Conservation (phyloP, 2,888 invertebrate species). For the Mylabris sibirica region DNA sequence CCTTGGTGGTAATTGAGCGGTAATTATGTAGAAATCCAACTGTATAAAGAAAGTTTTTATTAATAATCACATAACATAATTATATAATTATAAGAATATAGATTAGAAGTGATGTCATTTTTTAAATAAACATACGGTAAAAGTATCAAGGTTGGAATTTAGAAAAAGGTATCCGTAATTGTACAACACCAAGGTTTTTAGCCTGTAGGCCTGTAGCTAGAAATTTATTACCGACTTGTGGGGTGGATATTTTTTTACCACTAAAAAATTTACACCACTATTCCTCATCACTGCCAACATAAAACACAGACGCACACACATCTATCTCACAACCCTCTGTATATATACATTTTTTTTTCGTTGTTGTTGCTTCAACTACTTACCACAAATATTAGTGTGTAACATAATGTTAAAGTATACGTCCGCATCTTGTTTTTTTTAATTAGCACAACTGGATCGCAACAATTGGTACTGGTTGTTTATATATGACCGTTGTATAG, state of each 20-base stretch:
- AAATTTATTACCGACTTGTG: not conserved
- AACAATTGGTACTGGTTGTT: conserved; percentile 20
- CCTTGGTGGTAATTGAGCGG: conserved; percentile 69
- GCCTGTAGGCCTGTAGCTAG: conserved; percentile 19
- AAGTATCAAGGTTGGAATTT: conserved; percentile 28
- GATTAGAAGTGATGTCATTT: too few species aligned
- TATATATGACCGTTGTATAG: conserved; percentile 37
- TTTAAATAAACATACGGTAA: conserved; percentile 5
- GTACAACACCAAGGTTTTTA: conserved; percentile 21
- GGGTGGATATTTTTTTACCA: not conserved
- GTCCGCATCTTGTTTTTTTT: conserved; percentile 23
- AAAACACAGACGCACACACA: not conserved
- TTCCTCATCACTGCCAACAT: not conserved
- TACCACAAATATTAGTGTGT: conserved; percentile 14
- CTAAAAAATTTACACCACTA: not conserved
- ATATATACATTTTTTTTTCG: not conserved
- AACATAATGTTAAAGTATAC: not conserved
- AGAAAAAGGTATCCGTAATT: not conserved
- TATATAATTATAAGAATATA: not conserved
- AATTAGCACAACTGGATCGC: conserved; percentile 30
- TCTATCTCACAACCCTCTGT: not conserved
- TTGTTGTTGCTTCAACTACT: not conserved
- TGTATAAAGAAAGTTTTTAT: conserved; percentile 16
- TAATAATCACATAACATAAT: conserved; percentile 4
- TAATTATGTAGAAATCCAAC: conserved; percentile 10